phyloP scores from a whole-genome alignment of 1,140 invertebrate genomes.

The Melanaphis sacchari region DNA sequence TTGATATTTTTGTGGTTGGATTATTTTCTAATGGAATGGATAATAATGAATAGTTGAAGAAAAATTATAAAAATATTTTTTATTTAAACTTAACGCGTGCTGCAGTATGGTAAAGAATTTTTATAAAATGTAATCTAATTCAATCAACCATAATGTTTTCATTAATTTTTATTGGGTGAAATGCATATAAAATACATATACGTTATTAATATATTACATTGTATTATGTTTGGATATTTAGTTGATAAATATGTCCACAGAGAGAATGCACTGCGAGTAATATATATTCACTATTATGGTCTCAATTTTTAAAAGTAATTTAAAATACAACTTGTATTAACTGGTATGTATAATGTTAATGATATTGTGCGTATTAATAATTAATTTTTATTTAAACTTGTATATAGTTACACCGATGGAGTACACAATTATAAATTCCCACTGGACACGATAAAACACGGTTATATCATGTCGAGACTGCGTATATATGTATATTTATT shows the following conservation, averaged over 20 bases:
- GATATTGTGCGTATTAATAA: not conserved
- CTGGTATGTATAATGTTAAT: not conserved
- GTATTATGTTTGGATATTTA: not conserved
- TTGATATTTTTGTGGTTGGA: slow-evolving; percentile 17
- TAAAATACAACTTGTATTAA: slow-evolving; percentile 6
- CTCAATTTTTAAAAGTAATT: slow-evolving; percentile 12
- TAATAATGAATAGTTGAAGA: not conserved
- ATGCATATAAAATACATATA: not conserved
- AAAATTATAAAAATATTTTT: not conserved
- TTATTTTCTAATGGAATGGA: slow-evolving; percentile 40
- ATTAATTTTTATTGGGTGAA: not conserved
- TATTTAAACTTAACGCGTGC: not conserved
- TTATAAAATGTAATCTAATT: not conserved
- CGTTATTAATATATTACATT: not conserved
- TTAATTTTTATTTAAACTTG: slow-evolving; percentile 1
- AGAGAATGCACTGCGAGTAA: not conserved
- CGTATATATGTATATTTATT: not conserved
- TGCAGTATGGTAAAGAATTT: not conserved
- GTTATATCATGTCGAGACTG: not conserved
- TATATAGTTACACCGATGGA: not conserved
- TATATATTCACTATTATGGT: not conserved
- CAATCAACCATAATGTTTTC: not conserved
- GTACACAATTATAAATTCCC: slow-evolving; percentile 9
- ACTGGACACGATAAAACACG: not conserved
- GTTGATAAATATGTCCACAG: not conserved